A percentile compares a stretch with the other conserved stretches of the same genome.
Conservation (phyloP, 2,113 vertebrate species). For the Cettia cetti region DNA sequence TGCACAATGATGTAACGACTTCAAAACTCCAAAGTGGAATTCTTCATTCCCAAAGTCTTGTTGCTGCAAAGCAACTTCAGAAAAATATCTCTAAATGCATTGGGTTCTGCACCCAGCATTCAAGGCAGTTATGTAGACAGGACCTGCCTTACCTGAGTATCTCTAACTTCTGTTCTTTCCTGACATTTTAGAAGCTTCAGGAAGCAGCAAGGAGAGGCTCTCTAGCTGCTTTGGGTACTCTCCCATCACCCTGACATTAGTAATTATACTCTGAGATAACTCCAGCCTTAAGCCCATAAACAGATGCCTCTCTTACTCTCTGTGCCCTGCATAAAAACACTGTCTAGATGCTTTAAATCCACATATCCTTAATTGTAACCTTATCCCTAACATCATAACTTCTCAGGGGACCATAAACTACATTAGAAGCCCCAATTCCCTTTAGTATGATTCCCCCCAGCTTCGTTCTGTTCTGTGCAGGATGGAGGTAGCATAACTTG, state of each 20-base stretch:
- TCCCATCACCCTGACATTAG: background rate
- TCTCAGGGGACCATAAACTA: background rate
- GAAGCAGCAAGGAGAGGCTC: background rate
- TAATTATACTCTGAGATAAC: background rate
- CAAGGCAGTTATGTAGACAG: background rate
- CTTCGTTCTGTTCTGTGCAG: background rate
- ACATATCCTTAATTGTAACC: background rate
- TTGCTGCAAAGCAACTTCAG: background rate
- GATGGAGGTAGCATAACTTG: background rate
- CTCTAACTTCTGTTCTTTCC: background rate
- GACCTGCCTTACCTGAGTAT: background rate
- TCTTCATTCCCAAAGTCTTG: background rate
- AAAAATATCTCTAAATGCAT: background rate
- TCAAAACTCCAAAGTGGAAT: background rate
- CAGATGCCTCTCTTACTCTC: background rate
- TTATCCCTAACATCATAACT: background rate
- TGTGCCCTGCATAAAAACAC: background rate
- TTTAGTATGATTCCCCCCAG: background rate
- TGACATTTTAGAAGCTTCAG: background rate
- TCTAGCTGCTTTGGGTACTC: background rate
- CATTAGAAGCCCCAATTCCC: background rate
- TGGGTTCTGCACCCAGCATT: background rate
- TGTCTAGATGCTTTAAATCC: conserved; percentile 1
- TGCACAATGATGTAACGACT: background rate
- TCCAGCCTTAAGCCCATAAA: background rate